phyloP scores from a whole-genome alignment of 2,113 vertebrate genomes.

The Axis porcinus region DNA sequence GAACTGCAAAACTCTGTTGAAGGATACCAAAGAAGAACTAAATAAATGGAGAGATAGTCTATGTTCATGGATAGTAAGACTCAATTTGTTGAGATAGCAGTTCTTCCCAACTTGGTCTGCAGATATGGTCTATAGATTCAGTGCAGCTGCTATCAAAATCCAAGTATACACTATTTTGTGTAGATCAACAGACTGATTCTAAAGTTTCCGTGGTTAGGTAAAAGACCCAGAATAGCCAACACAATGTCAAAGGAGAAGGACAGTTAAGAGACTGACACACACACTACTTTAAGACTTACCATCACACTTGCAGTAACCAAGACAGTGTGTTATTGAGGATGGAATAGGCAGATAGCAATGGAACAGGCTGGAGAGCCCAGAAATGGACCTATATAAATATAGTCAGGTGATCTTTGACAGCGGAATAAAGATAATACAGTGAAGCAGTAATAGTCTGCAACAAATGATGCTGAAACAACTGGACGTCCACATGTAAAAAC shows the following conservation, averaged over 20 bases:
- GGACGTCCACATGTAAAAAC: not conserved
- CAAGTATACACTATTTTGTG: not conserved
- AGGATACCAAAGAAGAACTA: not conserved
- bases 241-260: not conserved
- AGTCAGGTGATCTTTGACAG: not conserved
- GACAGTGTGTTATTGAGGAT: fast-evolving
- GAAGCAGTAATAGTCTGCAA: not conserved
- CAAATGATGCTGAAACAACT: not conserved
- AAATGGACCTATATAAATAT: fast-evolving
- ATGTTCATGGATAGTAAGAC: not conserved
- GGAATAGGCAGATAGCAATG: not conserved
- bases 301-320: not conserved
- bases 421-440: not conserved
- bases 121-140: not conserved
- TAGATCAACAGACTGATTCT: not conserved
- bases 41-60: not conserved
- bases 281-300: not conserved
- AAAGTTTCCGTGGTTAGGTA: not conserved
- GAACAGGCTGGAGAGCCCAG: not conserved
- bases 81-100: not conserved
- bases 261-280: not conserved
- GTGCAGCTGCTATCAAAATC: not conserved
- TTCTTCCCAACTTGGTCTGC: not conserved
- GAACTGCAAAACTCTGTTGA: not conserved
- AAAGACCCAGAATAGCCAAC: not conserved